Percentiles rank a stretch among this genome's conserved stretches.
phyloP scores from a whole-genome alignment of 2,113 vertebrate genomes.

The Rhodinocichla rosea region DNA sequence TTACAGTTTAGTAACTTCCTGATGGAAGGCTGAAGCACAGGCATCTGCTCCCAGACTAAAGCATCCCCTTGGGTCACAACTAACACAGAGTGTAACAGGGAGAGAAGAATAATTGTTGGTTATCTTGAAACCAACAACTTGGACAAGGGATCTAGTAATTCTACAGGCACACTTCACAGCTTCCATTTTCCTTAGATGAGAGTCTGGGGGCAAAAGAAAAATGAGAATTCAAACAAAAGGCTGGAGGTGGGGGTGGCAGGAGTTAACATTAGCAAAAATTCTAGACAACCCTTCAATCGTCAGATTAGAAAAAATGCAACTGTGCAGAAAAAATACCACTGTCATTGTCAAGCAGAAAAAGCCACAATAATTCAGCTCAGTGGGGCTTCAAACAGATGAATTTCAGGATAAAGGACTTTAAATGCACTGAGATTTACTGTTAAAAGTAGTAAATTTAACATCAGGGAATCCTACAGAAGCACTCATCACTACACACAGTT shows the following conservation, averaged over 20 bases:
- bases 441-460: no score
- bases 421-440: no score
- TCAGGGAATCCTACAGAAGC: not conserved
- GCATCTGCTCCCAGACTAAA: constrained; percentile 23
- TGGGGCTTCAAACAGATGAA: not conserved
- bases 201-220: not conserved
- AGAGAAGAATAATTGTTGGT: not conserved
- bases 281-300: not conserved
- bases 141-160: not conserved
- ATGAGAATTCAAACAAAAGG: not conserved
- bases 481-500: not conserved
- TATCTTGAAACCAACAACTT: not conserved
- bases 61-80: not conserved
- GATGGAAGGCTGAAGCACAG: not conserved
- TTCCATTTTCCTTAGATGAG: not conserved
- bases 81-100: not conserved
- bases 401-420: not conserved
- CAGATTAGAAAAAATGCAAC: not conserved
- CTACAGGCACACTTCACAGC: not conserved
- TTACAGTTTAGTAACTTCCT: constrained; percentile 51
- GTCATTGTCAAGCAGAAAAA: not conserved
- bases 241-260: not conserved
- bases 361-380: not conserved
- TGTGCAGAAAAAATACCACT: not conserved
- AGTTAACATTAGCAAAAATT: not conserved